Base-by-base conservation (phyloP, 2,797 vertebrate species). In the Remorina albescens region DNA sequence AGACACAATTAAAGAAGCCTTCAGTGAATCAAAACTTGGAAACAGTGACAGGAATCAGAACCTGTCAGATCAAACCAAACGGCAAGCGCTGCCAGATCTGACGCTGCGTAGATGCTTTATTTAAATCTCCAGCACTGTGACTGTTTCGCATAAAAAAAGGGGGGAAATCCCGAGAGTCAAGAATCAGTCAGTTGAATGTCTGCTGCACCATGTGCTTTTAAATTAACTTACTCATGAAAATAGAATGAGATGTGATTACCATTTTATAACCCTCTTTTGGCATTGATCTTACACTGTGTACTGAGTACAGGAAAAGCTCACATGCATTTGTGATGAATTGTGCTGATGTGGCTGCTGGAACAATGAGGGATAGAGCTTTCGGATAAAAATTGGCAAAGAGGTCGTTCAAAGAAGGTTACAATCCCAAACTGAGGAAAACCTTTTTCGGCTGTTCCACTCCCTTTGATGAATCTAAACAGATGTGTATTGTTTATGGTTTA, bases 241-340 rank as follows among this genome's bases (percentile, higher is more conserved):
- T 64, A 76, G 65, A 82, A 89, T 78, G 78, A 89, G 80, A 86
- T 70, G 73, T 75, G 82, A 89, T 91, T 89, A 87, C 71, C 78
- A 78, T 91, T 91, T 89, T 83, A 89, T 86, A 86, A 85, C 75
- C n/a, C 71, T 85, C 89, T 83, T 86, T 86, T 84, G 85, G 87
- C 89, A 82, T 83, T 86, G 89, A 84, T 85, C 76, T 85, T 62
- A 57, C 72, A 78, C 64, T 70, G 81, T 57, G 70, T 44, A 44
- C 41, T 19, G 78, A 85, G 71, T 32, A 80, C 72, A 80, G 72
- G 62, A 79, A 81, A 76, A 66, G 63, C 80, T 83, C 47, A 46
- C 72, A 86, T 90, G 77, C 62, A 85, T 89, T 73, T 70, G 64
- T 86, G 80, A 89, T 88, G 74, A 75, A 69, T 79, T 28, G 61